A percentile compares a stretch with the other conserved stretches of the same genome.
Evolutionary conservation across 1,140 invertebrate species (phyloP).

Genomic region (Zaprionus tsacasi): DNA sequence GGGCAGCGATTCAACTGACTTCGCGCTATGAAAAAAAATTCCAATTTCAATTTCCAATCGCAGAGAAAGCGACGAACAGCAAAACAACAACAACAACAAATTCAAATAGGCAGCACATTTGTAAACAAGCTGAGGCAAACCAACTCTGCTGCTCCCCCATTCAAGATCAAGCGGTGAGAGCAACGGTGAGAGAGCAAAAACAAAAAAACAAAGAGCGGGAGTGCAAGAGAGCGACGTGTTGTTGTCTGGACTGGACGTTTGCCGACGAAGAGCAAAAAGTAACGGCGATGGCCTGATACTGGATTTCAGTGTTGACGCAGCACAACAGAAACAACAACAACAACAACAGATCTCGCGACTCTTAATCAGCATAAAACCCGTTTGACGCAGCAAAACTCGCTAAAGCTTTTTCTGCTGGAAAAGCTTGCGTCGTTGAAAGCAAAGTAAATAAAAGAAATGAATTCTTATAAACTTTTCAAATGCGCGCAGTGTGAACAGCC

Average conservation of each 20-base stretch:
- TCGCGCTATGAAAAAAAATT: constrained; percentile 48
- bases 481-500: constrained; percentile 14
- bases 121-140: constrained; percentile 61
- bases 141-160: constrained; percentile 17
- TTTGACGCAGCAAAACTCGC: constrained; percentile 43
- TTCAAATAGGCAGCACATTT: constrained; percentile 57
- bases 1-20: constrained; percentile 62
- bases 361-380: constrained; percentile 58
- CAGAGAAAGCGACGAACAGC: constrained; percentile 60
- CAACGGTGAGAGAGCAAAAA: neutral
- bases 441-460: constrained; percentile 3
- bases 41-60: constrained; percentile 75
- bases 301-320: constrained; percentile 36
- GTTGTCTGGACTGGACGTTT: neutral
- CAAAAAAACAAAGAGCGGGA: neutral
- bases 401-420: constrained; percentile 64
- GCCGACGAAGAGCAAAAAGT: constrained; percentile 56
- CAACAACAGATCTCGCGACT: constrained; percentile 39
- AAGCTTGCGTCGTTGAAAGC: constrained; percentile 38
- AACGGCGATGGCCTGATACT: constrained; percentile 69
- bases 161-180: constrained; percentile 17
- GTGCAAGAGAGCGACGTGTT: neutral
- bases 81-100: constrained; percentile 20
- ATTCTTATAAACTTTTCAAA: constrained; percentile 14
- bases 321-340: constrained; percentile 17